Evolutionary conservation across 2,888 invertebrate species (phyloP), one percentile per base, ranked within the genome.

Genomic region (Agrochola macilenta): DNA sequence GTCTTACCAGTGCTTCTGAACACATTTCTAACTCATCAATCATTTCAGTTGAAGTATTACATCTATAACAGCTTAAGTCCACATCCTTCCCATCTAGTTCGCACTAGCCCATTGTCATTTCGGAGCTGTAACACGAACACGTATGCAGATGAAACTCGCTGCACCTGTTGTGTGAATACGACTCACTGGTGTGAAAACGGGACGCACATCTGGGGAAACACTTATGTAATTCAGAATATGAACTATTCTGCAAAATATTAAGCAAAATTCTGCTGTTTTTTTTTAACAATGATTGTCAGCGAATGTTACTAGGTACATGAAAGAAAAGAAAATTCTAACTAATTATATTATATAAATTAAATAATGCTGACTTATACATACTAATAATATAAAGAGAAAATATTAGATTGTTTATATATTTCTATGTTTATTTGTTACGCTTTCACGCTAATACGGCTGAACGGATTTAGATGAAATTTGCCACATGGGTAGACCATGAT

Each of bases 151-250:
- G 85, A 58, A 57, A 69, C 70, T 73, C 35, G 0, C 52, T 72
- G 83, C 78, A 86, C 71, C 86, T 83, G 83, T 78, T 85, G 61
- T 82, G 66, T 83, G 49, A 68, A 71, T 69, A 58, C 72, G 58
- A 68, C 26, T 58, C 70, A 72, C 58, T 82, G 61, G 81, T 9
- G 71, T n/a, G 76, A 30, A 76, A 81, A 73, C 52, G 63, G 30
- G 30, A 64, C 35, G 71, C 63, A 52, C 82, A 73, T 58, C 66
- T 81, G 46, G 54, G 5, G 26, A 77, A 58, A 61, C 85, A 77
- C 49, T 70, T 85, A 43, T 60, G 35, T 58, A n/a, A 66, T 73
- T 49, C 58, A 52, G 14, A 79, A 64, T 74, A 52, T 68, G 57
- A 68, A 82, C 68, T 80, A 46, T 57, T 57, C 14, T 23, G 30